Conservation (phyloP, 2,797 vertebrate genomes). For the Oophaga sylvatica region DNA sequence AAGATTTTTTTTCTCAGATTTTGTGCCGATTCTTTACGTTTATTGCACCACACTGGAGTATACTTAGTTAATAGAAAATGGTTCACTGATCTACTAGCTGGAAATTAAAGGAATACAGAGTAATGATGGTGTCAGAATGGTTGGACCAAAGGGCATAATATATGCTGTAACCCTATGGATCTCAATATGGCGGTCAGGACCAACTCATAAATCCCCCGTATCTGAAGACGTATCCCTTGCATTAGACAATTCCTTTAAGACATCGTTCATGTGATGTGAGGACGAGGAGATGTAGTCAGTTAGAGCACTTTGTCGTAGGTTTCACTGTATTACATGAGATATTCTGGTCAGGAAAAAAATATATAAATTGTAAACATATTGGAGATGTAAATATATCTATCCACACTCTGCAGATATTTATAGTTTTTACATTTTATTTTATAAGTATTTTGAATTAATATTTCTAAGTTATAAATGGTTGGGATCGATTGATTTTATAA, state of each 20-base stretch:
- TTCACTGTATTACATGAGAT: conserved; percentile 11
- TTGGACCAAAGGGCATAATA: neutral
- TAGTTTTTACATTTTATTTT: conserved; percentile 50
- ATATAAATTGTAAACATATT: conserved; percentile 37
- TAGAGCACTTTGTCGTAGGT: neutral
- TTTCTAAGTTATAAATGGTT: conserved; percentile 57
- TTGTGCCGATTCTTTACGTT: neutral
- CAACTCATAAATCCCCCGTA: neutral
- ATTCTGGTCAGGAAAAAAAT: neutral
- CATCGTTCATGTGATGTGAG: neutral
- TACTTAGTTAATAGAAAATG: neutral
- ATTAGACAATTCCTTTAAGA: neutral
- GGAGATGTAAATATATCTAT: conserved; percentile 49
- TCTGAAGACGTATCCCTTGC: neutral
- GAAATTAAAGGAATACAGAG: neutral
- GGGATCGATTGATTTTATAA: conserved; percentile 26
- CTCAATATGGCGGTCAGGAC: neutral
- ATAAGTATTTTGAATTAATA: conserved; percentile 52
- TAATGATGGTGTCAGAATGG: neutral
- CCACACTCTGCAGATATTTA: conserved; percentile 51
- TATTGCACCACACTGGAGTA: neutral
- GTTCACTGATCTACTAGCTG: neutral
- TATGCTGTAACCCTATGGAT: neutral
- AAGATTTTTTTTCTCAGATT: neutral
- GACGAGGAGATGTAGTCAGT: neutral